Conservation (phyloP, 2,888 invertebrate genomes). For the Drosophila setosimentum region DNA sequence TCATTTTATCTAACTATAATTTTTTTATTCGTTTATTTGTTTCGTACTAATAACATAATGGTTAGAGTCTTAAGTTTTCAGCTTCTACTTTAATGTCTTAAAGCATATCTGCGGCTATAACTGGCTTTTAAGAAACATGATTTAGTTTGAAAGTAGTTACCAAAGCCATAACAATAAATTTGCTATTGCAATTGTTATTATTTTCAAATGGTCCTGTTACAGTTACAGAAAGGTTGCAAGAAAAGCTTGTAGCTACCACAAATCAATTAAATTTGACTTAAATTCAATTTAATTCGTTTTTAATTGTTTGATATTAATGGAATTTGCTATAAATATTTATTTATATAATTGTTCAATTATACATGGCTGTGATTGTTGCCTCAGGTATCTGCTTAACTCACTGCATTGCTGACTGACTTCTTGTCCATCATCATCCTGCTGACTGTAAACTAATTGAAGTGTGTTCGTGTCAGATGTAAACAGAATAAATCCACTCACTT, state of each 20-base stretch:
- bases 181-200: not conserved
- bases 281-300: not conserved
- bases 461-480: conserved; percentile 25
- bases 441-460: conserved; percentile 41
- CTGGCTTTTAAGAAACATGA: accelerated
- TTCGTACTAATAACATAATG: not conserved
- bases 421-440: conserved; percentile 12
- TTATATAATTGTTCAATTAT: not conserved
- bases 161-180: too few species aligned
- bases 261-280: not conserved
- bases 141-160: too few species aligned
- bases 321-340: conserved; percentile 7
- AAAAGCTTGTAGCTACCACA: not conserved
- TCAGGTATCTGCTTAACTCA: conserved; percentile 11
- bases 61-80: not conserved
- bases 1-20: not conserved
- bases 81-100: too few species aligned
- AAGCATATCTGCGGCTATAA: not conserved
- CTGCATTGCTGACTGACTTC: conserved; percentile 15
- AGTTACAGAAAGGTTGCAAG: not conserved
- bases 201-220: not conserved
- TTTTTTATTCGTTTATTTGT: not conserved
- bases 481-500: conserved; percentile 15
- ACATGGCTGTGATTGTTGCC: conserved; percentile 19
- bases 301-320: not conserved